Base-by-base conservation (phyloP, 2,888 invertebrate species). In the Lithosia quadra region DNA sequence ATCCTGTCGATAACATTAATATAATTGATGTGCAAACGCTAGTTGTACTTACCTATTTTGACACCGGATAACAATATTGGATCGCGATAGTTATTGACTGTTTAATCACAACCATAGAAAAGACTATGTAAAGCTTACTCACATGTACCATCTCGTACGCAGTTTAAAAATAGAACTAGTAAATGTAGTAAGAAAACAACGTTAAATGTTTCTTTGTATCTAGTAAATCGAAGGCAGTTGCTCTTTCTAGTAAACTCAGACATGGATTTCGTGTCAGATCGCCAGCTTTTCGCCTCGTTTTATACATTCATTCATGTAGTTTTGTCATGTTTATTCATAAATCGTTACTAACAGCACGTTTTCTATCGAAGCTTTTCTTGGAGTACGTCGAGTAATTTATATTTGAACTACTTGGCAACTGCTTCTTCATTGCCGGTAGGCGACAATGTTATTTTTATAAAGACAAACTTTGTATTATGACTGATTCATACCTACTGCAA, bases 291-390 rank as follows among this genome's bases (percentile, higher is more conserved):
- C 10, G 24, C 34, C 28, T 22, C 58, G 33, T 65, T 67, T 62
- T 69, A 69, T 68, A 59, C 63, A 67, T 79, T 79, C 80, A 79
- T 79, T 78, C 78, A 79, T 74, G 55, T 60, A 58, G 58, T 78
- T 69, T 76, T 76, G 33, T 79, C 80, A 79, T 71, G 71, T 70
- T 76, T 79, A 79, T 79, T 79, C 76, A 79, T 76, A 70, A 76
- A 69, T 71, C 21, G 67, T 55, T 63, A 34, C 36, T 60, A 28
- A 28, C 28, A 15, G 43, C 53, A 55, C 34, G 67, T 58, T 63
- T 68, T 64, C 53, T 49, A 58, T 58, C 33, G 34, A 36, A 56
- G 56, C 56, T 24, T 62, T 49, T 28, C 62, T 62, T 11, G 55
- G 22, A 18, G 39, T 34, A 18, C 28, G 56, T 63, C 34, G 33